Conservation (phyloP, 1,140 invertebrate species). For the Drosophila leontia region DNA sequence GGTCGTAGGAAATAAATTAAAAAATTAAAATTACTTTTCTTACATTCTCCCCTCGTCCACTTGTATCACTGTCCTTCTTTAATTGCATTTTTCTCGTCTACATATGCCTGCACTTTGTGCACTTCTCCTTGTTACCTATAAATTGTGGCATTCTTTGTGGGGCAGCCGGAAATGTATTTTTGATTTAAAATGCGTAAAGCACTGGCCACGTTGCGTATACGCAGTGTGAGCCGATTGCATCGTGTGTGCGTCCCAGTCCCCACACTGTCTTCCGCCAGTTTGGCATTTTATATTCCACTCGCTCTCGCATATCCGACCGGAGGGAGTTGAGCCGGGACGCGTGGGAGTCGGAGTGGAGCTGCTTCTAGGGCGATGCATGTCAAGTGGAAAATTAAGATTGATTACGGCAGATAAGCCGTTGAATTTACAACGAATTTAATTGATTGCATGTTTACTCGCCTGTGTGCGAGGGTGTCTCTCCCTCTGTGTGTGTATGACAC, state of each 20-base stretch:
- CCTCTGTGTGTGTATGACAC: constrained; percentile 16
- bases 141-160: constrained; percentile 68
- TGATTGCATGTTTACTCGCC: constrained; percentile 77
- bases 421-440: constrained; percentile 84
- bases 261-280: constrained; percentile 7
- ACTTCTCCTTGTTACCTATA: constrained; percentile 59
- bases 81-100: constrained; percentile 31
- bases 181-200: constrained; percentile 82
- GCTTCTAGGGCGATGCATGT: constrained; percentile 65
- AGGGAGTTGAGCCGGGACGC: constrained; percentile 22
- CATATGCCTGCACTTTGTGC: constrained; percentile 52
- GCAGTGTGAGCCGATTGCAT: constrained; percentile 52
- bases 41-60: neutral
- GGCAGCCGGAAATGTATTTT: constrained; percentile 79
- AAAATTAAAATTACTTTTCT: constrained; percentile 3
- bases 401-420: constrained; percentile 81
- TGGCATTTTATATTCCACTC: constrained; percentile 14
- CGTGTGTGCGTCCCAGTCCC: constrained; percentile 4
- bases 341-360: constrained; percentile 5
- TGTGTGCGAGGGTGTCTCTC: constrained; percentile 17
- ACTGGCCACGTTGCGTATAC: constrained; percentile 62
- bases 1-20: neutral
- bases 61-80: constrained; percentile 11
- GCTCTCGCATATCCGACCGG: constrained; percentile 10
- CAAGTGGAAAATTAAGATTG: constrained; percentile 83